phyloP scores from a whole-genome alignment of 2,888 invertebrate species.

The Rhagium mordax region DNA sequence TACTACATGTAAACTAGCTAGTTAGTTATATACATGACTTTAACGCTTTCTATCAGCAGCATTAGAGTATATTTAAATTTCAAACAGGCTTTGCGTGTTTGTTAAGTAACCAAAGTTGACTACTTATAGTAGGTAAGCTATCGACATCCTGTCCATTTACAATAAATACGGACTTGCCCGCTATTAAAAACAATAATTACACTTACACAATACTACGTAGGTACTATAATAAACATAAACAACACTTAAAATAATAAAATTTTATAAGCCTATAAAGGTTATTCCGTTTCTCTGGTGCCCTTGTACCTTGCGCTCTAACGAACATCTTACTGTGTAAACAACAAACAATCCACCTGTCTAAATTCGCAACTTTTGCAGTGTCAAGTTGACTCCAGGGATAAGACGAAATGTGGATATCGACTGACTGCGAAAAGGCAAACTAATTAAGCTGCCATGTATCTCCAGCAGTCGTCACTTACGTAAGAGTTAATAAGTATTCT shows the following conservation, averaged over 20 bases:
- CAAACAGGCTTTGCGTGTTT: not conserved
- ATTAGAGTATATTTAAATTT: no score
- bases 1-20: no score
- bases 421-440: no score
- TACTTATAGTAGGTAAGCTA: not conserved
- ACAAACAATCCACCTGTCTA: no score
- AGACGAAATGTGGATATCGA: no score
- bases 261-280: not conserved
- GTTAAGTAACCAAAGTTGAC: not conserved
- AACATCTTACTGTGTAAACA: no score
- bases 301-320: no score
- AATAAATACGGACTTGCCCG: not conserved
- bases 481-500: not conserved
- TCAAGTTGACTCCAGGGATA: no score
- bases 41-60: not conserved
- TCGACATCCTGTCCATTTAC: not conserved
- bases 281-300: not conserved
- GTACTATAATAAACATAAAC: not conserved
- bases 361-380: no score
- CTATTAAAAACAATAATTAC: not conserved
- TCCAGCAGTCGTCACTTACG: not conserved
- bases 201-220: not conserved
- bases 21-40: no score
- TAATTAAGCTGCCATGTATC: no score
- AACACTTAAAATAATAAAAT: not conserved